Conservation (phyloP, 2,797 vertebrate genomes). For the Leptoclinus maculatus region DNA sequence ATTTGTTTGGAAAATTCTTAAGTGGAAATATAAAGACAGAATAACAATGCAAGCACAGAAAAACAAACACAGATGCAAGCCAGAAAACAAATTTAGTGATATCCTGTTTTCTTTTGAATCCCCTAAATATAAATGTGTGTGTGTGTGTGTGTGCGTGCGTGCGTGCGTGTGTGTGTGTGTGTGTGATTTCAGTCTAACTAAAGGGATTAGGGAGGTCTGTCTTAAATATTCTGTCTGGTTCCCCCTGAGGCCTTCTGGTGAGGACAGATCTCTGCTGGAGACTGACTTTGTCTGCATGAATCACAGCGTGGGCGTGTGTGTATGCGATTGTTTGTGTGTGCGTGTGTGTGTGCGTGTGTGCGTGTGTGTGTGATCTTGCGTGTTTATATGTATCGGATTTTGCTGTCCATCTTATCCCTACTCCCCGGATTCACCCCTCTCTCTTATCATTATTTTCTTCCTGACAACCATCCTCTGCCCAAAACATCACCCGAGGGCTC, state of each 20-base stretch:
- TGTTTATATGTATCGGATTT: constrained; percentile 68
- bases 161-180: constrained; percentile 19
- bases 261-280: constrained; percentile 81
- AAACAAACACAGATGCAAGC: constrained; percentile 66
- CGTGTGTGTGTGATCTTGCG: constrained; percentile 11
- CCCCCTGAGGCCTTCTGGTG: constrained; percentile 74
- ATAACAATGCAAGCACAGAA: constrained; percentile 42
- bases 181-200: constrained; percentile 69
- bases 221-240: constrained; percentile 78
- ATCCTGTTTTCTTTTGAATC: constrained; percentile 77
- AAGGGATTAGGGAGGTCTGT: constrained; percentile 77
- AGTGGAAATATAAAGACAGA: constrained; percentile 40
- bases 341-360: constrained; percentile 11
- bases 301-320: constrained; percentile 65
- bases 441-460: constrained; percentile 40
- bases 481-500: constrained; percentile 11
- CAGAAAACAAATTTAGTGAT: constrained; percentile 58
- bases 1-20: constrained; percentile 55
- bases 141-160: constrained; percentile 4
- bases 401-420: constrained; percentile 47
- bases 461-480: constrained; percentile 25
- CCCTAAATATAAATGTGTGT: constrained; percentile 67
- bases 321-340: constrained; percentile 38
- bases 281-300: constrained; percentile 74
- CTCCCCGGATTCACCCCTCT: constrained; percentile 19